A percentile compares a stretch with the other conserved stretches of the same genome.
These are phyloP conservation scores for Uropsilus gracilis DNA, from an alignment of 2,113 vertebrate species.

Conservation along the genomic window DNA sequence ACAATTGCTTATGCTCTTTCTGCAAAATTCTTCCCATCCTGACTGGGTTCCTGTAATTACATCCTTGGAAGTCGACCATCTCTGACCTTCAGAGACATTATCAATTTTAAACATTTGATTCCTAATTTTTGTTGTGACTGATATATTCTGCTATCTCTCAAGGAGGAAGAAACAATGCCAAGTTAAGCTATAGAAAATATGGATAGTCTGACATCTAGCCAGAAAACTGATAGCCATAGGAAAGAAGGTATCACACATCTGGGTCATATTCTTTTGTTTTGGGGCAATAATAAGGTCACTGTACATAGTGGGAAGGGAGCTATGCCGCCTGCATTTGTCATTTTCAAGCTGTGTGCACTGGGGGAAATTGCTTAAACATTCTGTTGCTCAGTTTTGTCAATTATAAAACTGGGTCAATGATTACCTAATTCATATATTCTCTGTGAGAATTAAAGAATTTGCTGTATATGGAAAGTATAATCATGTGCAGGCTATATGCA, in stretches of 20 bases:
- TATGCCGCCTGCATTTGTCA: background rate
- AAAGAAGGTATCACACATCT: background rate
- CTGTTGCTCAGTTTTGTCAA: background rate
- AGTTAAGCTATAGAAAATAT: background rate
- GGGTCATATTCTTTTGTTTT: background rate
- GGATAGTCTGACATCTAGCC: background rate
- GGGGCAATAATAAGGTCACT: background rate
- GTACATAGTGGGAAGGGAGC: background rate
- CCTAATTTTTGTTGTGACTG: constrained; percentile 17
- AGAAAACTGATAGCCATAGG: background rate
- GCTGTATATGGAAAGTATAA: background rate
- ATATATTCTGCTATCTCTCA: background rate
- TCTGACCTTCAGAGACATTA: constrained; percentile 39
- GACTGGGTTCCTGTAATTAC: constrained; percentile 43
- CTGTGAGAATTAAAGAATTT: background rate
- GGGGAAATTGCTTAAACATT: background rate
- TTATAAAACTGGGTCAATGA: background rate
- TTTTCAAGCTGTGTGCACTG: background rate
- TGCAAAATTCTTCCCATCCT: constrained; percentile 10
- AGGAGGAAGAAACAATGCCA: background rate
- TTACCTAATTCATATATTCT: background rate
- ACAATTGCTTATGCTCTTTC: constrained; percentile 44
- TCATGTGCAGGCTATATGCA: background rate
- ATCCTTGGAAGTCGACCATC: constrained; percentile 27
- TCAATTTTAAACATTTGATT: constrained; percentile 49